Evolutionary conservation across 2,888 invertebrate genomes (phyloP).

Genomic region (Synergus gifuensis): DNA sequence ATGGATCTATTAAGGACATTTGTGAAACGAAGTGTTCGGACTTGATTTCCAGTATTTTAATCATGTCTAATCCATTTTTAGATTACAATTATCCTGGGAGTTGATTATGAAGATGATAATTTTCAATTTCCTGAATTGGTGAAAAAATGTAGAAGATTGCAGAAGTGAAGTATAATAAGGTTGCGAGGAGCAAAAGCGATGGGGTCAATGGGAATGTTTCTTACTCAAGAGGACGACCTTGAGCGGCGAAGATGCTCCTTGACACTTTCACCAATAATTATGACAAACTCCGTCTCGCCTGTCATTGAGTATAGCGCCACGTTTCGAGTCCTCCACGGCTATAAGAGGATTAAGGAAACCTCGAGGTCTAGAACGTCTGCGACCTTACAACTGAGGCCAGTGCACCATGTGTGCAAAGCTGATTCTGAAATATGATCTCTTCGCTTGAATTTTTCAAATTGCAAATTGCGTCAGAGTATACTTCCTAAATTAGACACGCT

Average conservation of each 20-base stretch:
- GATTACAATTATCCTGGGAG: too few relatives aligned
- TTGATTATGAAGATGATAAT: too few relatives aligned
- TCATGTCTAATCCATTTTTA: too few relatives aligned
- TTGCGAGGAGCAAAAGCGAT: neutral
- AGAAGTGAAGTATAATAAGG: neutral
- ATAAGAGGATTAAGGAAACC: slow-evolving; percentile 7
- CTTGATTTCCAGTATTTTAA: too few relatives aligned
- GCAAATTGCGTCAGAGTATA: slow-evolving; percentile 45
- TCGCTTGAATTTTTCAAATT: slow-evolving; percentile 47
- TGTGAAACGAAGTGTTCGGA: too few relatives aligned
- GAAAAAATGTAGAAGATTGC: too few relatives aligned
- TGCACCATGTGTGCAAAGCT: slow-evolving; percentile 48
- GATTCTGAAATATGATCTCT: slow-evolving; percentile 56
- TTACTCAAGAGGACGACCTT: neutral
- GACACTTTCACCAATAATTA: slow-evolving; percentile 2
- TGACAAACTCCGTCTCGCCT: slow-evolving; percentile 7
- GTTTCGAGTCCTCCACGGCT: slow-evolving; percentile 7
- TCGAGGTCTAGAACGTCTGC: neutral
- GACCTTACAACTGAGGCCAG: neutral
- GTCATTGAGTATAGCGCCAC: neutral
- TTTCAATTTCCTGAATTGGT: too few relatives aligned
- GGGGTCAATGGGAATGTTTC: neutral
- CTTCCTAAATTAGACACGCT: slow-evolving; percentile 48
- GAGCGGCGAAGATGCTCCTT: slow-evolving; percentile 7
- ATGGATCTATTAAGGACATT: slow-evolving; percentile 1